Evolutionary conservation across 2,113 vertebrate genomes (phyloP), one percentile per base, ranked within the genome.

Genomic region (Zosterops lateralis): DNA sequence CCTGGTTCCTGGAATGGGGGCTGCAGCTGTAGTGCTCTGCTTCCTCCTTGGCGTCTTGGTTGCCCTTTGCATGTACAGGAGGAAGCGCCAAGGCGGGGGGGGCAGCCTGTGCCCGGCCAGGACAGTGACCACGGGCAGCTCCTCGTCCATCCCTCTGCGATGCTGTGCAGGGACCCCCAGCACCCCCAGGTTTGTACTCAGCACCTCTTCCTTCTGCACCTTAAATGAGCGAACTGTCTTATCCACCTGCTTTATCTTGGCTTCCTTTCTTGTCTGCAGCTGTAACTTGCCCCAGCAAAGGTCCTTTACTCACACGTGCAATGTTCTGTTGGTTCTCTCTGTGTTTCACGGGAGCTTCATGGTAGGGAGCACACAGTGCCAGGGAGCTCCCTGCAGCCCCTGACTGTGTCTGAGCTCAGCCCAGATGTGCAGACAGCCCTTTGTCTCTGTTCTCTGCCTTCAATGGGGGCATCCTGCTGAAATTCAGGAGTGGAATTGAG

Each of bases 321-420:
- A 31, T 29, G 34, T 6, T 67, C 53, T 76, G 0, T 47, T 32
- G 3, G 48, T 29, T 48, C 60, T 45, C 10, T 34, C 65, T 58
- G 14, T 0, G 0, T 73, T 84, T 89, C 34, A 13, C 0, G 0
- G 48, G 15, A 36, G 31, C 0, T 2, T 2, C 1, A 3, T 7
- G 21, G 45, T 12, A 24, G 57, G 51, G n/a, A 56, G 58, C 12
- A 14, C n/a, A 19, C 34, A 5, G 36, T 1, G 0, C 17, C 4
- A 10, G 42, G 61, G 51, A 66, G 38, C 22, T 80, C 66, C 86
- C 51, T 48, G 74, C 57, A 82, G 57, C 48, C 75, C 51, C 86
- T 90, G 42, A 6, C 38, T 1, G 58, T 26, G 34, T 56, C 57
- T 60, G 71, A 88, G 53, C 83, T 44, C 1, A 3, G 47, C 24